phyloP scores from a whole-genome alignment of 2,888 invertebrate genomes.

The Strigamia maritima region DNA sequence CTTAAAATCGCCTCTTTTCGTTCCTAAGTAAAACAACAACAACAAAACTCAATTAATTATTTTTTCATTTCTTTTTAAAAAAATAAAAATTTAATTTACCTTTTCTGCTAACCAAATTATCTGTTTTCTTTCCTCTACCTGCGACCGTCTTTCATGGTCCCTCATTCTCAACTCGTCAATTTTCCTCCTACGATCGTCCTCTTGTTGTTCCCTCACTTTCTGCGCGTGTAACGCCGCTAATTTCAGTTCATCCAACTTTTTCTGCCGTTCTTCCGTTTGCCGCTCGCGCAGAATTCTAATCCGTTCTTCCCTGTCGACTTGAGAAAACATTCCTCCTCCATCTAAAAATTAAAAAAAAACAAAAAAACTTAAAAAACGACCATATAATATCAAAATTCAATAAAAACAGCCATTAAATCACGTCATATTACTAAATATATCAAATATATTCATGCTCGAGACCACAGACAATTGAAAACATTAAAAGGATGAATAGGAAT shows the following conservation, averaged over 20 bases:
- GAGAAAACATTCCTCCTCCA: slow-evolving; percentile 16
- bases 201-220: slow-evolving; percentile 82
- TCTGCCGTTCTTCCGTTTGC: slow-evolving; percentile 84
- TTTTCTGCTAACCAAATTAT: slow-evolving; percentile 81
- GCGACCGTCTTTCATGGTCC: slow-evolving; percentile 57
- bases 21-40: slow-evolving; percentile 58
- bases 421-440: background rate
- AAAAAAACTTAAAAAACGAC: background rate
- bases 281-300: slow-evolving; percentile 65
- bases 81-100: slow-evolving; percentile 42
- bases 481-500: background rate
- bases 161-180: slow-evolving; percentile 76
- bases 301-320: slow-evolving; percentile 52
- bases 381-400: background rate
- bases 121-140: slow-evolving; percentile 84
- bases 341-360: background rate
- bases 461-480: background rate
- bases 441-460: slow-evolving; percentile 11
- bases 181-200: slow-evolving; percentile 74
- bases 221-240: slow-evolving; percentile 74
- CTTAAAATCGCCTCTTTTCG: slow-evolving; percentile 79
- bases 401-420: background rate
- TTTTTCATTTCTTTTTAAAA: background rate
- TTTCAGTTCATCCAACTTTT: slow-evolving; percentile 82
- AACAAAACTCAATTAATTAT: background rate